Evolutionary conservation across 1,140 invertebrate genomes (phyloP).

Genomic region (Lysiphlebus fabarum): DNA sequence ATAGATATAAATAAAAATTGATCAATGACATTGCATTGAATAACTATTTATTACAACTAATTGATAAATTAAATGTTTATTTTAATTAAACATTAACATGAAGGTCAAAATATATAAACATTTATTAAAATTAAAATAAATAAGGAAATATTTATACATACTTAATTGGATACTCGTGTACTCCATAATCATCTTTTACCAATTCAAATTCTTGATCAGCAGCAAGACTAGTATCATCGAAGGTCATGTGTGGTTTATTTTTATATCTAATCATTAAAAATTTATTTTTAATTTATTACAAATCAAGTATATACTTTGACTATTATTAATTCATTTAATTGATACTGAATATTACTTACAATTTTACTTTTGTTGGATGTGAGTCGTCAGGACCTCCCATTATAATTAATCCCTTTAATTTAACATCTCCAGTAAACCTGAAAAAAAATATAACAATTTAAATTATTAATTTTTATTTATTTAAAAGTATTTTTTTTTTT

Average conservation of each 20-base stretch:
- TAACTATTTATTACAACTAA: too few relatives aligned
- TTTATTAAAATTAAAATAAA: too few relatives aligned
- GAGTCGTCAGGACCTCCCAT: constrained; percentile 79
- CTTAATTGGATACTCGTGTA: constrained; percentile 87
- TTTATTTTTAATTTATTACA: not conserved
- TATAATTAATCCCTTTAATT: constrained; percentile 90
- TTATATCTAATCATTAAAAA: constrained; percentile 69
- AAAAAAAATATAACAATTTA: constrained; percentile 31
- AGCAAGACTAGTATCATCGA: constrained; percentile 73
- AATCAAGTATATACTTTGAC: constrained; percentile 5
- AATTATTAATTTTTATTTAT: too few relatives aligned
- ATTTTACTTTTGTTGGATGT: constrained; percentile 79
- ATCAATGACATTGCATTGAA: too few relatives aligned
- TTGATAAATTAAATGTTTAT: constrained; percentile 2
- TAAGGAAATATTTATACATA: constrained; percentile 51
- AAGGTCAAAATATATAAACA: too few relatives aligned
- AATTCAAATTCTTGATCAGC: constrained; percentile 92
- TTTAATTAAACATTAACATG: too few relatives aligned
- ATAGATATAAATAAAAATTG: too few relatives aligned
- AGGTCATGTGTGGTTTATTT: constrained; percentile 89
- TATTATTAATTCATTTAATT: not conserved
- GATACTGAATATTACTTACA: constrained; percentile 68
- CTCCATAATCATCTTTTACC: constrained; percentile 71
- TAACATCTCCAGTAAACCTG: constrained; percentile 89
- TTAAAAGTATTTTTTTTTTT: too few relatives aligned